Evolutionary conservation across 2,888 invertebrate species (phyloP).

Genomic region (Thumatha senex): DNA sequence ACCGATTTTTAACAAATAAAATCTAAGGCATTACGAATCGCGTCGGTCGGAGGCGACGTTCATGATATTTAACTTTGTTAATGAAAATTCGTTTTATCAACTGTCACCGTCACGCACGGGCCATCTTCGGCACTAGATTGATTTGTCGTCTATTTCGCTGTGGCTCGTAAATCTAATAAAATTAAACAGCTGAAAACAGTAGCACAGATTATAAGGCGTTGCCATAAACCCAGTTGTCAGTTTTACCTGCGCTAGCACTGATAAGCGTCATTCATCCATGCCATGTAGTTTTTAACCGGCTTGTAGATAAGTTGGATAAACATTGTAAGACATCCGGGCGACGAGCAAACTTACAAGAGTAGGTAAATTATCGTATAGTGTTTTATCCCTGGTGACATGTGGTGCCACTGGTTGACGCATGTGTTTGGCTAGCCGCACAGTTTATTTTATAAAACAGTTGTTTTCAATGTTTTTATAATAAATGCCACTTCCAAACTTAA

Average conservation of each 20-base stretch:
- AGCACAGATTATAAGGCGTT: conserved; percentile 38
- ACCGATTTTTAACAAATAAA: conserved; percentile 84
- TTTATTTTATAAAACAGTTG: conserved; percentile 18
- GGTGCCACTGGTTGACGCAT: conserved; percentile 45
- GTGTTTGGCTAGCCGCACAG: conserved; percentile 34
- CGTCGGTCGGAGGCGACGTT: conserved; percentile 61
- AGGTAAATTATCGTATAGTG: conserved; percentile 36
- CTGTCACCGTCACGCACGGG: conserved; percentile 44
- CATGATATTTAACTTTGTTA: conserved; percentile 65
- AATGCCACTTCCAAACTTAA: neutral
- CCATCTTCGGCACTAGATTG: conserved; percentile 21
- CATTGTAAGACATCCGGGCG: conserved; percentile 70
- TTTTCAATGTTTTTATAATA: conserved; percentile 1
- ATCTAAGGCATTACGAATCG: conserved; percentile 83
- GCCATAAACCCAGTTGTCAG: conserved; percentile 62
- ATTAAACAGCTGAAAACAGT: conserved; percentile 50
- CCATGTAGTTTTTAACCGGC: conserved; percentile 43
- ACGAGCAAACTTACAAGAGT: conserved; percentile 51
- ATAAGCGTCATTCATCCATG: conserved; percentile 68
- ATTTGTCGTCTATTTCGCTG: conserved; percentile 27
- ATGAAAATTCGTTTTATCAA: conserved; percentile 59
- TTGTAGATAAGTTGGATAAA: conserved; percentile 63
- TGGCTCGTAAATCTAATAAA: conserved; percentile 36
- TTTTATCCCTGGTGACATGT: conserved; percentile 48
- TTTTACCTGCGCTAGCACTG: conserved; percentile 52